These are phyloP conservation scores for Palythoa heliodiscus DNA, from an alignment of 92 coral and sea anemone genomes.

Conservation along the genomic window DNA sequence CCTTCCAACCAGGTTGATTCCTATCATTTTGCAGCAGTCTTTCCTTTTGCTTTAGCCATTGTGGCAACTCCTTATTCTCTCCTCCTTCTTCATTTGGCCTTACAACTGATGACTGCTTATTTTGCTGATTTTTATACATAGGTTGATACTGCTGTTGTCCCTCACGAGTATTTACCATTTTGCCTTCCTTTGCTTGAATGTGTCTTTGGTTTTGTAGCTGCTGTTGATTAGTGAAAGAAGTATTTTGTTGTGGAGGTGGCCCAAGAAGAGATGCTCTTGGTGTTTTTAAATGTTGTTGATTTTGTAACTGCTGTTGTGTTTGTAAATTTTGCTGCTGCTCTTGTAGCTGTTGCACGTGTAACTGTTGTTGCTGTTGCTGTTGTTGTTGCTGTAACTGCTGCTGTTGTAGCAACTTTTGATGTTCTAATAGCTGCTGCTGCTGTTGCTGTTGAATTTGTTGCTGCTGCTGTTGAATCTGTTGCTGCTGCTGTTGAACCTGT, in stretches of 20 bases:
- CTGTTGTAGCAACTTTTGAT: conserved; percentile 44
- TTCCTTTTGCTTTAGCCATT: conserved; percentile 8
- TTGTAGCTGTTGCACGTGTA: conserved; percentile 19
- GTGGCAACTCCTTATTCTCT: conserved; percentile 1
- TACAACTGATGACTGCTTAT: neutral
- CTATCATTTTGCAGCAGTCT: neutral
- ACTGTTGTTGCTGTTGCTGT: conserved; percentile 1
- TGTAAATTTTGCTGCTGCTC: neutral
- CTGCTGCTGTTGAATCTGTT: conserved; percentile 39
- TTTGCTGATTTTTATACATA: neutral
- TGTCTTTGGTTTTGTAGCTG: conserved; percentile 39
- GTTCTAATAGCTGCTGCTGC: conserved; percentile 44
- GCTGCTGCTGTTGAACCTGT: conserved; percentile 41
- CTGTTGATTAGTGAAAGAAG: neutral
- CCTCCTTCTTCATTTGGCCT: neutral
- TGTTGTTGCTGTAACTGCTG: conserved; percentile 48
- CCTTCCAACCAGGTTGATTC: conserved; percentile 1
- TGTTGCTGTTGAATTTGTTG: conserved; percentile 51
- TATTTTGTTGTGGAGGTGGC: conserved; percentile 15
- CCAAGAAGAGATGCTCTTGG: conserved; percentile 4
- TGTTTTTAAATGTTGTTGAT: conserved; percentile 29
- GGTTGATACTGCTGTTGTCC: neutral
- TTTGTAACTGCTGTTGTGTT: conserved; percentile 34
- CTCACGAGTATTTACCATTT: neutral
- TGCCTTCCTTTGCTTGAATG: neutral